Conservation (phyloP, 2,797 vertebrate genomes). For the Champsocephalus gunnari region DNA sequence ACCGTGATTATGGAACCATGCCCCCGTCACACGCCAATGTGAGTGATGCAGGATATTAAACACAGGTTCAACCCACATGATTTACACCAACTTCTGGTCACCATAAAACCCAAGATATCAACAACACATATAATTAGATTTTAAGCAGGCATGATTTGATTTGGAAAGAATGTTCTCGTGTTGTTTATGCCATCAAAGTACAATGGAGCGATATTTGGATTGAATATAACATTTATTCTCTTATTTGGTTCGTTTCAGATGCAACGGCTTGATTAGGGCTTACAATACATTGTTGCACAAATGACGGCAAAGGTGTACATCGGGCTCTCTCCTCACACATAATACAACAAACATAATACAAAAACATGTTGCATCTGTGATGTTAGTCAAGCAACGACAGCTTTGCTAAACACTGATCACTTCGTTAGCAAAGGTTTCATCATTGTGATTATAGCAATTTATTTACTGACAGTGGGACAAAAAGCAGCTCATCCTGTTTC, state of each 20-base stretch:
- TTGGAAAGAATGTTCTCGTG: background rate
- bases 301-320: background rate
- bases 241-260: background rate
- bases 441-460: slow-evolving; percentile 17
- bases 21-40: slow-evolving; percentile 21
- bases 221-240: background rate
- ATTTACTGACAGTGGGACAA: slow-evolving; percentile 26
- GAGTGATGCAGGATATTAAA: slow-evolving; percentile 17
- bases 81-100: slow-evolving; percentile 16
- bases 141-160: slow-evolving; percentile 3
- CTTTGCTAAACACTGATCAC: slow-evolving; percentile 6
- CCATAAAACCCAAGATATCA: slow-evolving; percentile 15
- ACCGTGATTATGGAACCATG: slow-evolving; percentile 38
- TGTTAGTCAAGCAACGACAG: slow-evolving; percentile 12
- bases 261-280: background rate
- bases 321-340: no score
- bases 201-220: background rate
- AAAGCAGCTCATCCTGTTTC: slow-evolving; percentile 19
- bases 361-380: background rate
- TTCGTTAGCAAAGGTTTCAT: slow-evolving; percentile 37
- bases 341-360: background rate
- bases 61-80: slow-evolving; percentile 16
- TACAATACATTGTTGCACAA: background rate
- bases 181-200: background rate
- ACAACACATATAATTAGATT: background rate